Conservation (phyloP, 2,113 vertebrate species). For the Boulengeromyrus knoepffleri region DNA sequence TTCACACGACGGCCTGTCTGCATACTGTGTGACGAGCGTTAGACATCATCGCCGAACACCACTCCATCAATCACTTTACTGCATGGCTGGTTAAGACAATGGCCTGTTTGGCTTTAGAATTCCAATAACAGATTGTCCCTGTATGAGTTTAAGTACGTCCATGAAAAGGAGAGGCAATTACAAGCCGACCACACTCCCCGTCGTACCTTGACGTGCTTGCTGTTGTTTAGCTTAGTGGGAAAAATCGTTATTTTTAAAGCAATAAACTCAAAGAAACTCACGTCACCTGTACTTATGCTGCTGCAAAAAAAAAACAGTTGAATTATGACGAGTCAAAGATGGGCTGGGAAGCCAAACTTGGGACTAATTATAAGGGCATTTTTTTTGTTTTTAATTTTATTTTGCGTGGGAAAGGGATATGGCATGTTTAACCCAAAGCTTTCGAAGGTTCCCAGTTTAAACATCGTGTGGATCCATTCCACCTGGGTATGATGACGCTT, state of each 20-base stretch:
- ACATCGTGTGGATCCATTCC: not conserved
- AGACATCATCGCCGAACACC: not conserved
- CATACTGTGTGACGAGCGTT: not conserved
- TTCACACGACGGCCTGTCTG: not conserved
- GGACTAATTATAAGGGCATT: not conserved
- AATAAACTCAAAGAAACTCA: not conserved
- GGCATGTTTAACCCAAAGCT: not conserved
- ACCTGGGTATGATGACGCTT: not conserved
- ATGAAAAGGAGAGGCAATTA: not conserved
- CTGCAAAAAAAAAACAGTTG: not conserved
- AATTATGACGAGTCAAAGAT: not conserved
- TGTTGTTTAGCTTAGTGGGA: not conserved
- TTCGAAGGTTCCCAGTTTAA: not conserved
- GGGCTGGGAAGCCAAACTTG: not conserved
- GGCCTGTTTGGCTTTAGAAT: not conserved
- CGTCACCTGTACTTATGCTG: not conserved
- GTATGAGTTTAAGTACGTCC: not conserved
- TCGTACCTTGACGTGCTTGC: not conserved
- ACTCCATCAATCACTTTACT: not conserved
- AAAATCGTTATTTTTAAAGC: not conserved
- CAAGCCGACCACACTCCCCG: not conserved
- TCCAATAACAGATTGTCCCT: not conserved
- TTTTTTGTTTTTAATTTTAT: not conserved
- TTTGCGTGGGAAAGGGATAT: not conserved
- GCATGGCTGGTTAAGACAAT: not conserved